These are phyloP conservation scores for Serilophus lunatus DNA, from an alignment of 2,113 vertebrate genomes.

Conservation along the genomic window DNA sequence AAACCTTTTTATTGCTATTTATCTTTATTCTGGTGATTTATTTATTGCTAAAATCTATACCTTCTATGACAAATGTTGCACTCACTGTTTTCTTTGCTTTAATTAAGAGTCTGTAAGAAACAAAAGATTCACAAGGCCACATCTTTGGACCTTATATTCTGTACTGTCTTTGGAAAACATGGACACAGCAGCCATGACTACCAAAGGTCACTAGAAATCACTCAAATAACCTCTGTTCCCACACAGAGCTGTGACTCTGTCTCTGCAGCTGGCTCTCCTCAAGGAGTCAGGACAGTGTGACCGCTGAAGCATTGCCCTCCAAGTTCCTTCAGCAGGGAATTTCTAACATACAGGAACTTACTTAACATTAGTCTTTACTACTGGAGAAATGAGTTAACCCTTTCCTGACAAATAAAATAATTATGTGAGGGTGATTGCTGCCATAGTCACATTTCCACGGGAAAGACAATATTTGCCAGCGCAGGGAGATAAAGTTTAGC, in stretches of 20 bases:
- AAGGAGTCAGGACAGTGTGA: not conserved
- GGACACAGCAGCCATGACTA: not conserved
- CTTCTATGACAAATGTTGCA: not conserved
- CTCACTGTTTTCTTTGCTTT: not conserved
- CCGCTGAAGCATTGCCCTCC: not conserved
- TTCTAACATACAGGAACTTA: not conserved
- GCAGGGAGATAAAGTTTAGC: not conserved
- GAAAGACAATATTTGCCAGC: not conserved
- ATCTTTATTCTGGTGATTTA: not conserved
- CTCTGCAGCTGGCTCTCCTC: not conserved
- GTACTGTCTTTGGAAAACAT: not conserved
- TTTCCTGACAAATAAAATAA: not conserved
- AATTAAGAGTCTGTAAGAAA: not conserved
- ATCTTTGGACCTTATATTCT: not conserved
- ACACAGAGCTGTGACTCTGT: not conserved
- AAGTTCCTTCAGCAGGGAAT: not conserved
- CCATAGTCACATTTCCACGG: not conserved
- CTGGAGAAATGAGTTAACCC: not conserved
- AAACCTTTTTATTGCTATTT: not conserved
- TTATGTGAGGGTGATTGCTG: not conserved
- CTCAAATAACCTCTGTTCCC: not conserved
- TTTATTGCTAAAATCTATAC: not conserved
- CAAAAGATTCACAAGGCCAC: not conserved
- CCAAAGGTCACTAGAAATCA: not conserved
- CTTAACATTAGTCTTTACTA: not conserved